phyloP scores from a whole-genome alignment of 2,113 vertebrate genomes.

The Odobenus rosmarus region DNA sequence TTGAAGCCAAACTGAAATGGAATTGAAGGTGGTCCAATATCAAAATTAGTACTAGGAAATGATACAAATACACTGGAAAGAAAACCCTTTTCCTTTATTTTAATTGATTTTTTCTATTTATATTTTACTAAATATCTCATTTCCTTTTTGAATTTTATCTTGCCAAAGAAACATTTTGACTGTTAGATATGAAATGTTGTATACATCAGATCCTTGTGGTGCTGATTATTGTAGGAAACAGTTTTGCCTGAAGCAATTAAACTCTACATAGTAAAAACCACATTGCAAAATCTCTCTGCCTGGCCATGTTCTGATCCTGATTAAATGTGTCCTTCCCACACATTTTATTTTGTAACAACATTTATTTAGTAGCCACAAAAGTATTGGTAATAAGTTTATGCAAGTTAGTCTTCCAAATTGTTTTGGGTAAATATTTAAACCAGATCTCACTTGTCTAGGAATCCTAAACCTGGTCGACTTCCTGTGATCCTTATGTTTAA shows the following conservation, averaged over 20 bases:
- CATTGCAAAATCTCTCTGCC: not conserved
- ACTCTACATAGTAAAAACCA: not conserved
- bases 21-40: not conserved
- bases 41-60: not conserved
- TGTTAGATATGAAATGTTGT: not conserved
- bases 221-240: slow-evolving; percentile 3
- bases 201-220: not conserved
- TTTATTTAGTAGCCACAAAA: slow-evolving; percentile 34
- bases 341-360: not conserved
- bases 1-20: slow-evolving; percentile 26
- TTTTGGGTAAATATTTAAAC: slow-evolving; percentile 60
- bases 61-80: not conserved
- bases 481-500: not conserved
- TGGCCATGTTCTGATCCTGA: not conserved
- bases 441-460: not conserved
- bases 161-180: slow-evolving; percentile 20
- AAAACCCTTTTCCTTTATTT: not conserved
- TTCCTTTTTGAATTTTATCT: slow-evolving; percentile 11
- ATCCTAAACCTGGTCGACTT: not conserved
- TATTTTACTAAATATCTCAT: slow-evolving; percentile 10
- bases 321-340: not conserved
- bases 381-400: slow-evolving; percentile 19
- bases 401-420: slow-evolving; percentile 26
- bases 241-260: not conserved
- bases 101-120: not conserved